Percentiles rank a stretch among this genome's conserved stretches.
These are phyloP conservation scores for Chrosomus eos DNA, from an alignment of 2,797 vertebrate species.

Conservation along the genomic window DNA sequence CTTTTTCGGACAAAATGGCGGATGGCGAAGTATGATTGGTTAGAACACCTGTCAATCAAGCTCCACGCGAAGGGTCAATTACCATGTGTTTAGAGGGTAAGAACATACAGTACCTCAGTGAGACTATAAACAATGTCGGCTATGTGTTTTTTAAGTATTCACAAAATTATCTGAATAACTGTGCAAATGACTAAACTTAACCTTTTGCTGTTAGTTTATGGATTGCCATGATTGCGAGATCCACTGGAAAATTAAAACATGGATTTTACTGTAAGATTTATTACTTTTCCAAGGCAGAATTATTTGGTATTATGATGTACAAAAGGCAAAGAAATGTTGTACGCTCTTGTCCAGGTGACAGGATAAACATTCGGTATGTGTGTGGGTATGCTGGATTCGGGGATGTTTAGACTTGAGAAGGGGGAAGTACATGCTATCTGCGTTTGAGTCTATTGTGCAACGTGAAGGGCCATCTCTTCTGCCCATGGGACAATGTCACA, in stretches of 20 bases:
- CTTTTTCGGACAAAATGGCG: no score
- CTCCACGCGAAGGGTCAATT: no score
- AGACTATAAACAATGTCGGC: slow-evolving; percentile 37
- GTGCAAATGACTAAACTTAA: slow-evolving; percentile 37
- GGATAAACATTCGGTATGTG: slow-evolving; percentile 47
- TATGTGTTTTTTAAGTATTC: slow-evolving; percentile 52
- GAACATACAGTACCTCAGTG: slow-evolving; percentile 27
- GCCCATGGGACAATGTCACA: slow-evolving; percentile 20
- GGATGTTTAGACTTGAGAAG: slow-evolving; percentile 55
- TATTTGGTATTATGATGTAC: slow-evolving; percentile 38
- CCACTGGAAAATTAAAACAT: background rate
- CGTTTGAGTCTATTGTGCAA: slow-evolving; percentile 30
- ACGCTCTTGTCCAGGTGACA: slow-evolving; percentile 45
- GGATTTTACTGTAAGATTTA: background rate
- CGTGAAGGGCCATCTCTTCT: slow-evolving; percentile 9
- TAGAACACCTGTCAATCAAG: no score
- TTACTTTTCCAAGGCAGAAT: slow-evolving; percentile 10
- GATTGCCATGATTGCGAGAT: background rate
- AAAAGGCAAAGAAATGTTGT: slow-evolving; percentile 48
- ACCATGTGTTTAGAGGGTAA: slow-evolving; percentile 37
- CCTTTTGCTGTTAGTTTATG: slow-evolving; percentile 41
- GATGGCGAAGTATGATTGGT: no score
- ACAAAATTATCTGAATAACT: slow-evolving; percentile 55
- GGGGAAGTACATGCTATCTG: slow-evolving; percentile 56
- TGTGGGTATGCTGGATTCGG: slow-evolving; percentile 38